phyloP scores from a whole-genome alignment of 2,113 vertebrate species.

The Forbesichthys agassizii region DNA sequence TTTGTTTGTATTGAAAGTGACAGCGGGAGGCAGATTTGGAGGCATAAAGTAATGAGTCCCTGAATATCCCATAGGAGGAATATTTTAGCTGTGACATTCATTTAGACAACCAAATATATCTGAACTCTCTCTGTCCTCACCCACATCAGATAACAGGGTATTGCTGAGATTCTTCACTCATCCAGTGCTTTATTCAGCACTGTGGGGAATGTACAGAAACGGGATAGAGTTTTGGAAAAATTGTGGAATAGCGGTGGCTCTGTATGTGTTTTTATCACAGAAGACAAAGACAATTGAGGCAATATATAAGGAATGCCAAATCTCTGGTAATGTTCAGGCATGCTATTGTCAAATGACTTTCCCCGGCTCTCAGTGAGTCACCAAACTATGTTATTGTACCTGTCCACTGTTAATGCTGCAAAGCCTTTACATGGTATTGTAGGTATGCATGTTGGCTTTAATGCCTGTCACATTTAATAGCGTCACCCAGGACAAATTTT shows the following conservation, averaged over 20 bases:
- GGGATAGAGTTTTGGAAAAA: conserved; percentile 6
- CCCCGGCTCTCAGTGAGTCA: conserved; percentile 36
- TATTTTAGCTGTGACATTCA: conserved; percentile 68
- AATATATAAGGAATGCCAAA: conserved; percentile 27
- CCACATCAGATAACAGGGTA: conserved; percentile 44
- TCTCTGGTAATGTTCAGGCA: conserved; percentile 30
- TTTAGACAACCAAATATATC: conserved; percentile 60
- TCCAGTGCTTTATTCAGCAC: conserved; percentile 26
- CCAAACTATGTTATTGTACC: conserved; percentile 53
- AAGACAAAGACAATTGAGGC: conserved; percentile 29
- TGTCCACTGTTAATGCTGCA: conserved; percentile 53
- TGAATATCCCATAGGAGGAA: conserved; percentile 63
- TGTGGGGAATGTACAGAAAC: conserved; percentile 18
- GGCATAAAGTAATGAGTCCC: conserved; percentile 65
- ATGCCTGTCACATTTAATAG: conserved; percentile 52
- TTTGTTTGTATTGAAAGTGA: conserved; percentile 71
- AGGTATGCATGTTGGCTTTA: conserved; percentile 59
- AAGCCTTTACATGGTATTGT: conserved; percentile 47
- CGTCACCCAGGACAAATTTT: conserved; percentile 42
- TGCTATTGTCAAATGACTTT: conserved; percentile 37
- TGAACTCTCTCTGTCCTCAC: conserved; percentile 47
- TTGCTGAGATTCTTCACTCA: conserved; percentile 27
- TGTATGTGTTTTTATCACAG: conserved; percentile 40
- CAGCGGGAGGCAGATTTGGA: conserved; percentile 62
- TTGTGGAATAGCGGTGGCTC: conserved; percentile 13